phyloP scores from a whole-genome alignment of 2,888 invertebrate species.

The Drosophila neutralis region DNA sequence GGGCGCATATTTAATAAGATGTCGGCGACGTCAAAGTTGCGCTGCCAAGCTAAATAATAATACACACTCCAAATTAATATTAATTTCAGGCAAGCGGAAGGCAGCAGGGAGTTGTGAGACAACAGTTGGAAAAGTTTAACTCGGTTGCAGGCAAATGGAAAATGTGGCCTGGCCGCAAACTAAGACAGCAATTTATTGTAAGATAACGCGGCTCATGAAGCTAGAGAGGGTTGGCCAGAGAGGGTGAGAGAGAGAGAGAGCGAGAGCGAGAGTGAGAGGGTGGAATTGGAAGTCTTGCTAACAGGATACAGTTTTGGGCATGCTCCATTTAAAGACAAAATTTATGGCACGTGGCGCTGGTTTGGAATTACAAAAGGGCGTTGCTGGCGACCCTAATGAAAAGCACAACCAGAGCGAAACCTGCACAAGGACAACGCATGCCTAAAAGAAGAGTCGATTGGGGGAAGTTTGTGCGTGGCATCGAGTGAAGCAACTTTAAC shows the following conservation, averaged over 20 bases:
- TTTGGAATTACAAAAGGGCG: slow-evolving; percentile 66
- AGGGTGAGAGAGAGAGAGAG: background rate
- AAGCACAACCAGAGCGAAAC: slow-evolving; percentile 44
- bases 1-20: slow-evolving; percentile 67
- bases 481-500: slow-evolving; percentile 2
- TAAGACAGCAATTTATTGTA: slow-evolving; percentile 75
- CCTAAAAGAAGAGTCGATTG: background rate
- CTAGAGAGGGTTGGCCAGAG: background rate
- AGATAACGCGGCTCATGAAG: slow-evolving; percentile 63
- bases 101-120: background rate
- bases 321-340: slow-evolving; percentile 77
- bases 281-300: slow-evolving; percentile 14
- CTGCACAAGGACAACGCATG: slow-evolving; percentile 32
- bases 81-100: slow-evolving; percentile 49
- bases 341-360: slow-evolving; percentile 74
- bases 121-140: slow-evolving; percentile 43
- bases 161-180: slow-evolving; percentile 47
- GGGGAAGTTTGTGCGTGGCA: background rate
- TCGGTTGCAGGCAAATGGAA: slow-evolving; percentile 17
- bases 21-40: slow-evolving; percentile 49
- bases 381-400: slow-evolving; percentile 61
- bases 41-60: slow-evolving; percentile 59
- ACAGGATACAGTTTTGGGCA: slow-evolving; percentile 70
- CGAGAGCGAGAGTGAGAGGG: background rate
- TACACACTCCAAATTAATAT: slow-evolving; percentile 73